Base-by-base conservation (phyloP, 2,797 vertebrate species). In the Acestrorhynchus altus region DNA sequence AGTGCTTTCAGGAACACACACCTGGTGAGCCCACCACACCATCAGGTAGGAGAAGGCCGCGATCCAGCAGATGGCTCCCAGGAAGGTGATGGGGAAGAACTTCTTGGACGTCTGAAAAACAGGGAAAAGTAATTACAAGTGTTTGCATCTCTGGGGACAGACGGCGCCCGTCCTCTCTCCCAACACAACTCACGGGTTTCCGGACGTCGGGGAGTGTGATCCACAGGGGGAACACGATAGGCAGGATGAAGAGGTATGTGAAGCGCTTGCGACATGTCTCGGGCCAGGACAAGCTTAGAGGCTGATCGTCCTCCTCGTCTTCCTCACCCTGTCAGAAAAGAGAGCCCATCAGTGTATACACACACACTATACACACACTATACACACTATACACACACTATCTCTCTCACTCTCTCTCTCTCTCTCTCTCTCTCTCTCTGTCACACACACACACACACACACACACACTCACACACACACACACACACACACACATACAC, bases 1-100 rank as follows among this genome's bases (percentile, higher is more conserved):
- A 39, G 31, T 64, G 2, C 1, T 39, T 12, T 40, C 31, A 10
- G 13, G 10, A 11, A 39, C 39, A 63, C 10, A 70, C 92, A 98
- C 97, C 97, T 98, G 97, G 88, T 98, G 97, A 88, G 97, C 97
- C 96, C 96, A 96, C 96, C 96, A 98, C 85, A 98, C 97, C 97
- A 98, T 97, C 86, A 98, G 82, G 84, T 98, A 98, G 57, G 97
- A 98, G 88, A 97, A 98, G 0, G 86, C 87, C 51, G 93, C 97
- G 75, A 98, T 98, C 97, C 97, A 98, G 82, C 95, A 13, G 86
- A 98, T 98, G 78, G 96, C 93, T 81, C 95, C 97, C 9, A 98
- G 79, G 72, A 98, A 98, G 0, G 96, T 95, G 63, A 95, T 1
- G 20, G 88, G 89, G 74, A 98, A 98, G 86, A 93, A 95, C 80